Conservation (phyloP, 2,888 invertebrate species). For the Halictus quadricinctus region DNA sequence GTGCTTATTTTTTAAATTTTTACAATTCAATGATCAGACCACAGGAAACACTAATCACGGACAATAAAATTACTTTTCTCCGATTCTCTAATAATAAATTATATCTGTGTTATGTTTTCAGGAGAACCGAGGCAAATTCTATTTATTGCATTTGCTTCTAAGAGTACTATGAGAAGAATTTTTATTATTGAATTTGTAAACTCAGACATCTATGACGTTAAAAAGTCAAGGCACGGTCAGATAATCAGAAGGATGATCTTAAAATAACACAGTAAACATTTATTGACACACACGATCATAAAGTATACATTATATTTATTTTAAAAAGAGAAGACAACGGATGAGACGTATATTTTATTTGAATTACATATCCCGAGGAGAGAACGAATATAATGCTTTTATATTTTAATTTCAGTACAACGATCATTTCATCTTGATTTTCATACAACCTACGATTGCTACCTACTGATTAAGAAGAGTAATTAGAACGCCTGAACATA, state of each 20-base stretch:
- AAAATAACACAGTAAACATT: neutral
- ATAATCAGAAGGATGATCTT: slow-evolving; percentile 7
- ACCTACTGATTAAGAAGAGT: neutral
- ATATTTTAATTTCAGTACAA: slow-evolving; percentile 11
- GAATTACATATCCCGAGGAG: neutral
- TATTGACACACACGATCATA: neutral
- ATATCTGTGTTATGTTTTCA: slow-evolving; percentile 30
- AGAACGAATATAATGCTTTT: neutral
- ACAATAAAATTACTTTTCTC: slow-evolving; percentile 10
- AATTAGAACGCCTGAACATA: slow-evolving; percentile 20
- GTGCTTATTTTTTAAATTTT: slow-evolving; percentile 23
- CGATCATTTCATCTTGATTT: slow-evolving; percentile 4
- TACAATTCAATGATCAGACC: slow-evolving; percentile 17
- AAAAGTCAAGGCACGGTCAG: neutral
- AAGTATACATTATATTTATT: slow-evolving; percentile 13
- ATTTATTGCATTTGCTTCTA: slow-evolving; percentile 19
- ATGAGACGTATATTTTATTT: neutral
- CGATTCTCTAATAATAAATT: slow-evolving; percentile 23
- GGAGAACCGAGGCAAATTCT: slow-evolving; percentile 17
- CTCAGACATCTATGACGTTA: neutral
- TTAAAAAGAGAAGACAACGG: neutral
- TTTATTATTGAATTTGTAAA: slow-evolving; percentile 1
- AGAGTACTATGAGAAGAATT: neutral
- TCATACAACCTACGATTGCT: slow-evolving; percentile 11
- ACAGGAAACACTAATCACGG: slow-evolving; percentile 2